Evolutionary conservation across 2,113 vertebrate species (phyloP).

Genomic region (Oophaga pumilio): DNA sequence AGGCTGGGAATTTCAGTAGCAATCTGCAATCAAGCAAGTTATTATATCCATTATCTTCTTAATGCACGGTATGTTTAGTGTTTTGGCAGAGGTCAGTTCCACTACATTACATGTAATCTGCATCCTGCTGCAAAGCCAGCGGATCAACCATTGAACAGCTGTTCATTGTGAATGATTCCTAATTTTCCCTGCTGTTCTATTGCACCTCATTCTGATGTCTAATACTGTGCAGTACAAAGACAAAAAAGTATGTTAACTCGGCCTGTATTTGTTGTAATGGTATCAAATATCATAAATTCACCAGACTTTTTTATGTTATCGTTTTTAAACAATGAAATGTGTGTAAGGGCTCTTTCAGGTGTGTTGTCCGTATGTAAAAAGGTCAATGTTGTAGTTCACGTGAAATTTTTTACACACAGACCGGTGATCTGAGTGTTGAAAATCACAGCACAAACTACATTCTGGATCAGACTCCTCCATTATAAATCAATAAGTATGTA

Average conservation of each 20-base stretch:
- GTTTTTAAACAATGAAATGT: too few species aligned
- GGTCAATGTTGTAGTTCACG: too few species aligned
- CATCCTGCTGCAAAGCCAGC: background rate
- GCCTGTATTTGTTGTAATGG: background rate
- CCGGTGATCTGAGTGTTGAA: too few species aligned
- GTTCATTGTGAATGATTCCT: conserved; percentile 26
- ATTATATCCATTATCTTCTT: conserved; percentile 10
- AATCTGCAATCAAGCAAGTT: background rate
- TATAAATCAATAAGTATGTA: too few species aligned
- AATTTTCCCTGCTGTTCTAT: conserved; percentile 18
- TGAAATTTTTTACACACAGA: too few species aligned
- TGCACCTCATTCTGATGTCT: background rate
- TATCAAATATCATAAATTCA: background rate
- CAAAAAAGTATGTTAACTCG: background rate
- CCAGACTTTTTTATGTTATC: too few species aligned
- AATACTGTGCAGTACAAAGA: background rate
- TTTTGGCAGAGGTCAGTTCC: conserved; percentile 45
- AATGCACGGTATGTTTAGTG: background rate
- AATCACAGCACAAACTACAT: too few species aligned
- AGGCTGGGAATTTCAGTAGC: background rate
- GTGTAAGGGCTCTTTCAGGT: too few species aligned
- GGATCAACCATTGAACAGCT: conserved; percentile 39
- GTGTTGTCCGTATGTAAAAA: too few species aligned
- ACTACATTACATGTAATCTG: background rate
- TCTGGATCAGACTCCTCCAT: too few species aligned